Percentiles rank a stretch among this genome's conserved stretches.
Evolutionary conservation across 2,888 invertebrate species (phyloP).

Genomic region (Phengaris arion): DNA sequence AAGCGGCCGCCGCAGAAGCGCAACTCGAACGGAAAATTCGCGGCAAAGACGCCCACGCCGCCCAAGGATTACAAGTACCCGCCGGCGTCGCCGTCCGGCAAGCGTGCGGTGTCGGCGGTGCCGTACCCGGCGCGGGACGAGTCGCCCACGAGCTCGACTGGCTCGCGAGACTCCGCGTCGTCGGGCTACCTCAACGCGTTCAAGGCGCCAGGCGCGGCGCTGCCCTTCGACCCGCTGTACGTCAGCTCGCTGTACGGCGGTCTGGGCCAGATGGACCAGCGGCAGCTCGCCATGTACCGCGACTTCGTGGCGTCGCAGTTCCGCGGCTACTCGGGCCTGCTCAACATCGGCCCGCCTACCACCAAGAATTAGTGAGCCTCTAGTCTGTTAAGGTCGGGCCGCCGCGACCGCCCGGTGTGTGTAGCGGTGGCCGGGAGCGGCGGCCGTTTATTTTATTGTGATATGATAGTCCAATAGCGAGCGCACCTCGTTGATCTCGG

Average conservation of each 20-base stretch:
- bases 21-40: conserved; percentile 77
- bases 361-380: conserved; percentile 60
- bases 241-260: conserved; percentile 65
- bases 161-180: conserved; percentile 47
- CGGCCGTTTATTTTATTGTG: conserved; percentile 28
- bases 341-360: conserved; percentile 67
- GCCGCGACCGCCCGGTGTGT: not conserved
- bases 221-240: conserved; percentile 62
- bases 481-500: conserved; percentile 37
- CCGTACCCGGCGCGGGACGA: conserved; percentile 65
- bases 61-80: conserved; percentile 56
- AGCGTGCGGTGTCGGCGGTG: conserved; percentile 56
- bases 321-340: conserved; percentile 56
- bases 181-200: conserved; percentile 40
- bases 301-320: conserved; percentile 66
- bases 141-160: conserved; percentile 55
- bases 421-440: not conserved
- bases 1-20: conserved; percentile 69
- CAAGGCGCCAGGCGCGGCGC: conserved; percentile 44
- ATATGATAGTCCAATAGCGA: conserved; percentile 32
- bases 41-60: conserved; percentile 67
- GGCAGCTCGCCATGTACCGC: conserved; percentile 68
- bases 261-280: conserved; percentile 64
- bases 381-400: conserved; percentile 32
- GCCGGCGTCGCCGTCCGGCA: conserved; percentile 42